A percentile compares a stretch with the other conserved stretches of the same genome.
These are phyloP conservation scores for Azemiops feae DNA, from an alignment of 2,113 vertebrate species.

Conservation along the genomic window DNA sequence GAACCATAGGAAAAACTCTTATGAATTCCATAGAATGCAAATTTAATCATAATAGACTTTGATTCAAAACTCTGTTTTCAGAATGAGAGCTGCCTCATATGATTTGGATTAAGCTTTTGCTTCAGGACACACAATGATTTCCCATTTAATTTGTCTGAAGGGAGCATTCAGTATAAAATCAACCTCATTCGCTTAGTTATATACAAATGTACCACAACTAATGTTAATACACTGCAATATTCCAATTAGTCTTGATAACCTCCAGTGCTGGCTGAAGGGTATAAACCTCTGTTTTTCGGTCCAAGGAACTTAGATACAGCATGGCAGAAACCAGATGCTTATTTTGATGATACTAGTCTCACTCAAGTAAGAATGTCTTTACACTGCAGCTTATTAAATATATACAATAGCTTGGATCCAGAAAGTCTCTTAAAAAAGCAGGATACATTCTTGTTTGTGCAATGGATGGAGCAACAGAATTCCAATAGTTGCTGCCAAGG, in stretches of 20 bases:
- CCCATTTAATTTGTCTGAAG: neutral
- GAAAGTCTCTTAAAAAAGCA: neutral
- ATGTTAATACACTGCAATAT: neutral
- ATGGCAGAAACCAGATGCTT: neutral
- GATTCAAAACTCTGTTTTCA: neutral
- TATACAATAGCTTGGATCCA: neutral
- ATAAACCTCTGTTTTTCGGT: neutral
- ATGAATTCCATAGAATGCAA: neutral
- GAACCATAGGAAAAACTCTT: neutral
- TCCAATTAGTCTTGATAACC: constrained; percentile 6
- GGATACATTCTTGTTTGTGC: neutral
- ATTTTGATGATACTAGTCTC: constrained; percentile 3
- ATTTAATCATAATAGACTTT: constrained; percentile 3
- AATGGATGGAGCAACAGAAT: neutral
- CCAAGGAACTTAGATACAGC: neutral
- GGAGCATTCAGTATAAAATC: constrained; percentile 5
- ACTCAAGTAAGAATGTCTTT: constrained; percentile 10
- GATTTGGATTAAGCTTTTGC: neutral
- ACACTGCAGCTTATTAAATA: constrained; percentile 9
- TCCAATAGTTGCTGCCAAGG: neutral
- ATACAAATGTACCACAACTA: constrained; percentile 6
- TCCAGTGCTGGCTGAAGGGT: neutral
- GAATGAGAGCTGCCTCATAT: neutral
- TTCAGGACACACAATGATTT: neutral
- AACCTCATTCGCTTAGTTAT: neutral